Conservation (phyloP, 2,113 vertebrate genomes). For the Pluvianellus socialis region DNA sequence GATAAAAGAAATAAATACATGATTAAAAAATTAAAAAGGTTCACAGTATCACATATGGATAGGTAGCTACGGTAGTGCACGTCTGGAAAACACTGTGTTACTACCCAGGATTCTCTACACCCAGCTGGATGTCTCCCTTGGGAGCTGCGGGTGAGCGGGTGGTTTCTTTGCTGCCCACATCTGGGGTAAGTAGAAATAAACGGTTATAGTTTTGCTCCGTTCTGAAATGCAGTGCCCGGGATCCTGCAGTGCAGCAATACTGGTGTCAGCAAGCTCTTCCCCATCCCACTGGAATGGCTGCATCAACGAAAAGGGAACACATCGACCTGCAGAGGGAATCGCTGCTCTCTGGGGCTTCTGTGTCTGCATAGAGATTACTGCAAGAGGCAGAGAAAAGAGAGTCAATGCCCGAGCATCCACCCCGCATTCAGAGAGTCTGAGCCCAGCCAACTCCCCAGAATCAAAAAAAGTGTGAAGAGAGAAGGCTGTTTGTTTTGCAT, state of each 20-base stretch:
- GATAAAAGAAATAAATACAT: slow-evolving; percentile 75
- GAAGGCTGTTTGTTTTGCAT: not conserved
- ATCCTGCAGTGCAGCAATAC: slow-evolving; percentile 38
- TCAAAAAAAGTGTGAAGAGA: not conserved
- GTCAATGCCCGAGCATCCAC: not conserved
- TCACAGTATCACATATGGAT: slow-evolving; percentile 68
- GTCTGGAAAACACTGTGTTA: slow-evolving; percentile 47
- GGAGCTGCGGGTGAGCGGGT: slow-evolving; percentile 27
- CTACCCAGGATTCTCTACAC: slow-evolving; percentile 51
- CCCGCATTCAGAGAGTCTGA: fast-evolving
- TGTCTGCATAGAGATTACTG: slow-evolving; percentile 80
- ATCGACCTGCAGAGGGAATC: slow-evolving; percentile 48
- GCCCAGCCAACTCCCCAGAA: not conserved
- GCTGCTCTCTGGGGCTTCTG: slow-evolving; percentile 60
- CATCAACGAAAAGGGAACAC: slow-evolving; percentile 50
- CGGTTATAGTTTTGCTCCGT: slow-evolving; percentile 28
- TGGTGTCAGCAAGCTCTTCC: slow-evolving; percentile 41
- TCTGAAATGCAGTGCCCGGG: not conserved
- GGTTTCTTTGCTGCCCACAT: slow-evolving; percentile 7
- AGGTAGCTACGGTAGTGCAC: slow-evolving; percentile 60
- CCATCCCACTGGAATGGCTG: slow-evolving; percentile 36
- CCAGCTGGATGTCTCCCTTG: not conserved
- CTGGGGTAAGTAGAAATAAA: slow-evolving; percentile 41
- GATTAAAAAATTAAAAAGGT: slow-evolving; percentile 48
- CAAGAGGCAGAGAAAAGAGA: not conserved